Evolutionary conservation across 2,113 vertebrate species (phyloP), one percentile per base, ranked within the genome.

Genomic region (Sakesphorus luctuosus): DNA sequence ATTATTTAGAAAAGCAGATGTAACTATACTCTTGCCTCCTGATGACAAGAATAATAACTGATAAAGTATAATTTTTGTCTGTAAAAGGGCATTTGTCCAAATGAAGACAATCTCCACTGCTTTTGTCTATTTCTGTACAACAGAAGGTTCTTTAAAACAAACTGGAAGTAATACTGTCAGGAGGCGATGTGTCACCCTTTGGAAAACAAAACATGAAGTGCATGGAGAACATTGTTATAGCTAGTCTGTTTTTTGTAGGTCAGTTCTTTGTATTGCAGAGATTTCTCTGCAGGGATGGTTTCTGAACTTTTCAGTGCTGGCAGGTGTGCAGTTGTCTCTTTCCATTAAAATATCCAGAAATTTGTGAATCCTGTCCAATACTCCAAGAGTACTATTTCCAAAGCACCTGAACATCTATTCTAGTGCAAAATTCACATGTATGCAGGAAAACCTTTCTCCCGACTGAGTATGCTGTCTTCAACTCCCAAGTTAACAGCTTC

Each of bases 101-200:
- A 49, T 46, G 10, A 94, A 94, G 63, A 67, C 35, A 52, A 65
- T 59, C 31, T 69, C n/a, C 19, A 59, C 31, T 80, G 72, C 10
- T 85, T 94, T 85, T 61, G 80, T 12, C 43, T 89, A 40, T 77
- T 87, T 85, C 67, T 96, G 44, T 43, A 63, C 10, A 80, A 87
- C 16, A 86, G 44, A 75, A 91, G 20, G 18, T 76, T 74, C 44
- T 62, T 89, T 90, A 88, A 94, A 88, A 66, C 46, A 90, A 94
- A 59, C 43, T 71, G 73, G 43, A 95, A 72, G 58, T 44, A 73
- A 86, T 90, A 69, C 67, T 63, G 43, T 79, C 71, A 95, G 46
- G 26, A 55, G n/a, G 55, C 43, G 91, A 95, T 33, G n/a, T 1
- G 2, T 82, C 82, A 96, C 71, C 28, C 75, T 91, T 80, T 88